Base-by-base conservation (phyloP, 2,113 vertebrate species). In the Sturnira hondurensis region DNA sequence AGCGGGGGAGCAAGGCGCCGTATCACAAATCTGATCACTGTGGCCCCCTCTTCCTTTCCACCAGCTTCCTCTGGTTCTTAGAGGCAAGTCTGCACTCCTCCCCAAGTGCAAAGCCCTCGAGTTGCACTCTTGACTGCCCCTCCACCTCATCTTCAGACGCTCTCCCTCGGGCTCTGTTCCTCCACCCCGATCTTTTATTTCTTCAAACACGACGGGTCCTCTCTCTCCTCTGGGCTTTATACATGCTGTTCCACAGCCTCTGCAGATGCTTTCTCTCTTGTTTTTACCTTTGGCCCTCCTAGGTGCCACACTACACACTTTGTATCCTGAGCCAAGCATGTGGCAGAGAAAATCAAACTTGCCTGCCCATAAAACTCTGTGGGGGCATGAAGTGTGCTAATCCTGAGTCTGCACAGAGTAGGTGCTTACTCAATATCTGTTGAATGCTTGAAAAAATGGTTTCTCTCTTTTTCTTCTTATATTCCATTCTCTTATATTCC, bases 251-350 rank as follows among this genome's bases (percentile, higher is more conserved):
- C 24, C 54, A n/a, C 7, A 38, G 73, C 31, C 56, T 36, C 14
- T 47, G 74, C 38, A 61, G 17, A 38, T 2, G 17, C n/a, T 31
- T 20, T 82, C 33, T 28, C 45, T 17, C 22, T n/a, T 0, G 6
- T 74, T 68, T 80, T 89, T 33, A 33, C 41, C 52, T 81, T 52
- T 19, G 58, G 36, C 13, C 41, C 19, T 84, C 38, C 19, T 14
- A 0, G 1, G 17, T 22, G 3, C 7, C 52, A 33, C 47, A 50
- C 4, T 19, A 3, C 2, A 22, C 36, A 20, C 28, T 61, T 33
- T 74, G 73, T 41, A 31, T 38, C 58, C 67, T 82, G 43, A 20
- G 45, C 20, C 33, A 86, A 74, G 67, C 11, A 5, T 47, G 16
- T 58, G n/a, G 54, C n/a, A 90, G 65, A 38, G 17, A 91, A 45